Evolutionary conservation across 53 echinoderm and acorn worm species (phyloP).

Genomic region (Apostichopus leukothele): DNA sequence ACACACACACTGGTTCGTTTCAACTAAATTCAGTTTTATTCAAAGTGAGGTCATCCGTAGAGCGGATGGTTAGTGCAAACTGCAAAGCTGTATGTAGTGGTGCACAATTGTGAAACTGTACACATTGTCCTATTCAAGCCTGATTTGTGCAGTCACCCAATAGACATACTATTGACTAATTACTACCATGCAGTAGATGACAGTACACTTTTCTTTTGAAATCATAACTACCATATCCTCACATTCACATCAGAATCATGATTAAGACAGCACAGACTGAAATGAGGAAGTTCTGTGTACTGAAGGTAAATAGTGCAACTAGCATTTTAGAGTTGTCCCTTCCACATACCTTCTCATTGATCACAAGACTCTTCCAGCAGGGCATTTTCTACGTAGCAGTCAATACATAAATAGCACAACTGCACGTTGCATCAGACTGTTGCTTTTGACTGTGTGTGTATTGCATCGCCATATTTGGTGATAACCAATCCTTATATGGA

Average conservation of each 20-base stretch:
- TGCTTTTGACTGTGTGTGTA: not conserved
- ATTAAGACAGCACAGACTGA: no score
- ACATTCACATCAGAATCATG: no score
- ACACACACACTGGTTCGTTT: not conserved
- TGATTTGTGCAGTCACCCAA: no score
- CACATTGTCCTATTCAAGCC: no score
- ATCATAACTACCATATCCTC: no score
- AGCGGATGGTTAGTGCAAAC: not conserved
- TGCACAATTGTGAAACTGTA: no score
- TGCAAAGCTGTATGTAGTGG: not conserved
- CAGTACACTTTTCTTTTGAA: no score
- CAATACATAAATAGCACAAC: not conserved
- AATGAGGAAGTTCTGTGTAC: not conserved
- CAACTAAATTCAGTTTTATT: not conserved
- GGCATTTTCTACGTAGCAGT: constrained; percentile 11
- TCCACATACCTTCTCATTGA: constrained; percentile 20
- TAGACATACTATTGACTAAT: no score
- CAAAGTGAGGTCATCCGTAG: not conserved
- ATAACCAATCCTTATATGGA: not conserved
- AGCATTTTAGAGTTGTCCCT: not conserved
- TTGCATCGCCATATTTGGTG: constrained; percentile 1
- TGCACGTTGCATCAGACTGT: not conserved
- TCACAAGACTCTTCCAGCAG: constrained; percentile 29
- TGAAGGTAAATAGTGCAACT: not conserved
- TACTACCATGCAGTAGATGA: no score